These are phyloP conservation scores for Heterodera carotae DNA, from an alignment of 1,140 invertebrate genomes.

Conservation along the genomic window DNA sequence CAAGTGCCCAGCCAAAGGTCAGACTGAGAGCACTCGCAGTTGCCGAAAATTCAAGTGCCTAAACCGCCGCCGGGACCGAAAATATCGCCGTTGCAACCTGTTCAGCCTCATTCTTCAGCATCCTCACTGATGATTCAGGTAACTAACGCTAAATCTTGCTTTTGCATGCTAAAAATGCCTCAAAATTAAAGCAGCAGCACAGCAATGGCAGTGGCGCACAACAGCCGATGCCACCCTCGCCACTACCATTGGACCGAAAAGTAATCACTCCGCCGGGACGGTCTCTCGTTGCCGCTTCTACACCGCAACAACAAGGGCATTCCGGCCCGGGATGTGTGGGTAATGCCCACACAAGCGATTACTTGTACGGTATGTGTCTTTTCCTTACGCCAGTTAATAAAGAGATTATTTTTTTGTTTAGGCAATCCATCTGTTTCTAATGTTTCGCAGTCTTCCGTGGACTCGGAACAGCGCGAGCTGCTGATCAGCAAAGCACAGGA, in stretches of 20 bases:
- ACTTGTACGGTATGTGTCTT: too few relatives aligned
- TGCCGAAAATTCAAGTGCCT: conserved; percentile 50
- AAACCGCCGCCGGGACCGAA: conserved; percentile 48
- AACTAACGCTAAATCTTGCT: background rate
- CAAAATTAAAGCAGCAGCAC: conserved; percentile 21
- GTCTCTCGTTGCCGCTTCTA: conserved; percentile 19
- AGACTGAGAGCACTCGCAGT: conserved; percentile 45
- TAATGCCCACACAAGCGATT: too few relatives aligned
- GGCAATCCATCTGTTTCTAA: too few relatives aligned
- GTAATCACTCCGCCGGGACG: conserved; percentile 41
- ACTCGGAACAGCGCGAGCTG: too few relatives aligned
- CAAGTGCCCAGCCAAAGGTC: conserved; percentile 37
- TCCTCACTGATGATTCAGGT: background rate
- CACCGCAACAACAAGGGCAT: conserved; percentile 37
- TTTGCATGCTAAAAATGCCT: background rate
- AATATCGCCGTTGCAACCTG: conserved; percentile 40
- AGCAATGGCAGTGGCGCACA: conserved; percentile 9
- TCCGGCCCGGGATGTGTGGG: background rate
- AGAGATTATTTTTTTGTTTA: too few relatives aligned
- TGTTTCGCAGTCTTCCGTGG: too few relatives aligned
- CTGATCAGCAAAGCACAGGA: too few relatives aligned
- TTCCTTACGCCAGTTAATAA: too few relatives aligned
- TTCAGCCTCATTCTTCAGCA: background rate
- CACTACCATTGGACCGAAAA: conserved; percentile 42
- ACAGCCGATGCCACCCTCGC: conserved; percentile 35